Evolutionary conservation across 2,797 vertebrate genomes (phyloP).

Genomic region (Perodicticus potto): DNA sequence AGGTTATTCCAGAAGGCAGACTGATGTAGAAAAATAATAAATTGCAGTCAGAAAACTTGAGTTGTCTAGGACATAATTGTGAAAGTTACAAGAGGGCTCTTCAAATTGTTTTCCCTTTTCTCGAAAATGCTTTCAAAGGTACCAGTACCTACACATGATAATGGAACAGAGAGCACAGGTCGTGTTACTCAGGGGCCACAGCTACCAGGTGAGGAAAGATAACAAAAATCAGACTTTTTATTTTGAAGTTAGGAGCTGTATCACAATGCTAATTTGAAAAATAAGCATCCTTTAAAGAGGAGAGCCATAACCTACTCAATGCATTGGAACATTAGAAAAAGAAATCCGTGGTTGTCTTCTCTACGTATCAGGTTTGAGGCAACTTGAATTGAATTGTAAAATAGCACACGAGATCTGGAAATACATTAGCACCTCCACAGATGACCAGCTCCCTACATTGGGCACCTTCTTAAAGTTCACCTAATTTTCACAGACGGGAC

Average conservation of each 20-base stretch:
- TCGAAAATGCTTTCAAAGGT: not conserved
- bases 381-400: constrained; percentile 73
- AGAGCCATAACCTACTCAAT: not conserved
- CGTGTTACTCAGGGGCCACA: not conserved
- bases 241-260: not conserved
- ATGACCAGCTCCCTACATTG: too few relatives aligned
- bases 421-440: not conserved
- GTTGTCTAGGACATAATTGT: not conserved
- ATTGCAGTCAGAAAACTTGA: not conserved
- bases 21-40: constrained; percentile 54
- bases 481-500: too few relatives aligned
- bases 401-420: constrained; percentile 72
- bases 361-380: constrained; percentile 36
- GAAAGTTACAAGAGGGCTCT: not conserved
- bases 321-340: constrained; percentile 32
- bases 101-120: not conserved
- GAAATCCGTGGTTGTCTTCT: constrained; percentile 51
- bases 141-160: not conserved
- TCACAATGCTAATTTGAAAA: constrained; percentile 18
- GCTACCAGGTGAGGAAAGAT: not conserved
- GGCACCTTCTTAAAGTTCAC: too few relatives aligned
- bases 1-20: not conserved
- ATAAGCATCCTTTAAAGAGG: not conserved
- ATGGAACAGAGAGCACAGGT: not conserved
- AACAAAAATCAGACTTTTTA: not conserved